These are phyloP conservation scores for Pelusios castaneus DNA, from an alignment of 2,113 vertebrate genomes.

Conservation along the genomic window DNA sequence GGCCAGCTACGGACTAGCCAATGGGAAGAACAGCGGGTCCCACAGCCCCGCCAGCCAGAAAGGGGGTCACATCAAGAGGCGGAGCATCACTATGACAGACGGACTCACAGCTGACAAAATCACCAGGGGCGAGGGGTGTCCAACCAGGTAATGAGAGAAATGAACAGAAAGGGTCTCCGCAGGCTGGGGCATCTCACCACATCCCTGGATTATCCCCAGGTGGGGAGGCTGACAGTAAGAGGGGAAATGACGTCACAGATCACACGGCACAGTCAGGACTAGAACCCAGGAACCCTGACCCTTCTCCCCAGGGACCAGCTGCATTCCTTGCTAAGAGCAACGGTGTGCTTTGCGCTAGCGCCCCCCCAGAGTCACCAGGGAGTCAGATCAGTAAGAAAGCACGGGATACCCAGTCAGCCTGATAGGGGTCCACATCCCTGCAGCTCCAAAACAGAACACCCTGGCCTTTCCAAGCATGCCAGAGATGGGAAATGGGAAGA, in stretches of 20 bases:
- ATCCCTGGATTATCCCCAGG: background rate
- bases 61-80: conserved; percentile 93
- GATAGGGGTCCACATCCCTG: background rate
- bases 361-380: background rate
- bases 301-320: background rate
- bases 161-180: background rate
- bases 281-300: conserved; percentile 5
- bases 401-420: background rate
- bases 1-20: conserved; percentile 91
- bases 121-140: conserved; percentile 80
- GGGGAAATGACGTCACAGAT: background rate
- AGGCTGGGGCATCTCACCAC: background rate
- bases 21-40: conserved; percentile 81
- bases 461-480: background rate
- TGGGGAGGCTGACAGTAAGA: background rate
- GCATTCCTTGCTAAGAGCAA: background rate
- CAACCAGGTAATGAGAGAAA: conserved; percentile 84
- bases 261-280: background rate
- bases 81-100: conserved; percentile 96
- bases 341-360: conserved; percentile 14
- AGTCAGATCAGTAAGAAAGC: conserved; percentile 8
- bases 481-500: background rate
- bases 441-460: background rate
- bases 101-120: conserved; percentile 94
- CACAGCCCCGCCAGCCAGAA: conserved; percentile 88